Conservation (phyloP, 2,113 vertebrate species). For the Hirundichthys speculiger region DNA sequence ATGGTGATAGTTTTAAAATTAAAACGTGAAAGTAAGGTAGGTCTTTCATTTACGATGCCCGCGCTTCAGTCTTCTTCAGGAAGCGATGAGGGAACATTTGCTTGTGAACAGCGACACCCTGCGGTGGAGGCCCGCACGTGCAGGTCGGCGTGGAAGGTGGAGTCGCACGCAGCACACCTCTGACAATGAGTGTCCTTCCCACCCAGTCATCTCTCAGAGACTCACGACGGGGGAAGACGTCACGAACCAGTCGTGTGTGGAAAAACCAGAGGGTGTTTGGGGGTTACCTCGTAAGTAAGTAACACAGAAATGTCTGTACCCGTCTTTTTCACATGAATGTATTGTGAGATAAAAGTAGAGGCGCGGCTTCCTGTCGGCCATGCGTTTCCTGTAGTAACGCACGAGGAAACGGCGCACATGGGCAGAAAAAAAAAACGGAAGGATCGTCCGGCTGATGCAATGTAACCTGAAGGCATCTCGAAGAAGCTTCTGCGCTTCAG, state of each 20-base stretch:
- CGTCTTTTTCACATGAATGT: neutral
- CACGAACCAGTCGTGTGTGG: too few relatives aligned
- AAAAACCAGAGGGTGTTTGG: neutral
- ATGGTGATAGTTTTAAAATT: slow-evolving; percentile 17
- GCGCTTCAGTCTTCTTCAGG: neutral
- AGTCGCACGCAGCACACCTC: too few relatives aligned
- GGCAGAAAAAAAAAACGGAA: neutral
- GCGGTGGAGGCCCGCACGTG: neutral
- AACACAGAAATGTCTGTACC: neutral
- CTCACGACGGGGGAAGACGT: neutral
- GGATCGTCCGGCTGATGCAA: slow-evolving; percentile 61
- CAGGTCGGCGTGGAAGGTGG: slow-evolving; percentile 4
- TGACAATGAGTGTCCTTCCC: neutral
- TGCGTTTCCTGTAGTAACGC: neutral
- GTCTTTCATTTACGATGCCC: slow-evolving; percentile 7
- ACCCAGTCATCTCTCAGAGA: neutral
- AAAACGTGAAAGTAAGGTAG: slow-evolving; percentile 22
- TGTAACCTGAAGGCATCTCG: neutral
- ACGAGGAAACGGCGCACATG: slow-evolving; percentile 16
- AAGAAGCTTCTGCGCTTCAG: neutral
- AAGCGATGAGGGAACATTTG: neutral
- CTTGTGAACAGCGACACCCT: slow-evolving; percentile 41
- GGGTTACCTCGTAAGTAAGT: slow-evolving; percentile 17
- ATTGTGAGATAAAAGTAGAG: neutral
- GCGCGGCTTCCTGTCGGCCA: neutral